Base-by-base conservation (phyloP, 2,888 invertebrate genomes). In the Cheilosia pagana region DNA sequence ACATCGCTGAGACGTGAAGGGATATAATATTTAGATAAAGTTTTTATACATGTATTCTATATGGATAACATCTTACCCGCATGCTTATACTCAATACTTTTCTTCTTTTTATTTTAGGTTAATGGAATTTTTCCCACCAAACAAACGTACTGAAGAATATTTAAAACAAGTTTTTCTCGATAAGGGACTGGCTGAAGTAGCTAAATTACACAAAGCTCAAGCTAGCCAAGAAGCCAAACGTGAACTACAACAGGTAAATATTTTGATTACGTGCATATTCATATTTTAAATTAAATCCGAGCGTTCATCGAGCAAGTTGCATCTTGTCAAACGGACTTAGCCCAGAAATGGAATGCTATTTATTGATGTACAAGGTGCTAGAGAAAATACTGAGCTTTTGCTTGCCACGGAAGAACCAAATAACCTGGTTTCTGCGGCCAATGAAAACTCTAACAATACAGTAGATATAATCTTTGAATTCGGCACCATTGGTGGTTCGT, bases 41-140 rank as follows among this genome's bases (percentile, higher is more conserved):
- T n/a, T n/a, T n/a, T n/a, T n/a, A n/a, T n/a, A n/a, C n/a, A n/a
- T n/a, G n/a, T n/a, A n/a, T n/a, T n/a, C n/a, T n/a, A 28, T 25
- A 25, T 25, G 1, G 1, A 28, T 28, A 28, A 35, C 10, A 35
- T 35, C 3, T 12, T 35, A 35, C 12, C 31, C 8, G 10, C 8
- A 3, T 21, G 3, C 48, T 48, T 48, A n/a, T n/a, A 39, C 21
- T 62, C 35, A 23, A 62, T 21, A 57, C n/a, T 45, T 35, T 7
- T 65, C 10, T 50, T 48, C 72, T 23, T 85, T 55, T 50, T 25
- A 53, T 88, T 87, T 39, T 89, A 97, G 97, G 91, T 92, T 98
- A 91, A 95, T 97, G 95, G 98, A 98, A 92, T 97, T 98, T 93
- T 96, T 98, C 91, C 98, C 98, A 87, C 94, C 96, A 89, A 98